A percentile compares a stretch with the other conserved stretches of the same genome.
Evolutionary conservation across 2,888 invertebrate species (phyloP).

Genomic region (Polyploca ridens): DNA sequence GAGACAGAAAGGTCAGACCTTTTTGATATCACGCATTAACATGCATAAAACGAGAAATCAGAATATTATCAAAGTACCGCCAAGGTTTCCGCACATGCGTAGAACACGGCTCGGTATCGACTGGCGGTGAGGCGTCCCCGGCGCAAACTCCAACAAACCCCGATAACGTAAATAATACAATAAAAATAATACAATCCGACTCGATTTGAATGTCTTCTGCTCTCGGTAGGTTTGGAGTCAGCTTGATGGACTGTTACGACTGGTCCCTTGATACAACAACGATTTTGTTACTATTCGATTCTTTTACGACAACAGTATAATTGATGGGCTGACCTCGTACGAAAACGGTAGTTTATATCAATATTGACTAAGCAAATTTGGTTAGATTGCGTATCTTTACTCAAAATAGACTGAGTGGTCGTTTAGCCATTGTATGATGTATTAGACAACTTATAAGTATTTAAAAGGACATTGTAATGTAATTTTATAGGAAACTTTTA

Average conservation of each 20-base stretch:
- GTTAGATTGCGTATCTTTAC: constrained; percentile 4
- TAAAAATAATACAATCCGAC: constrained; percentile 75
- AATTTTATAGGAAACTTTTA: neutral
- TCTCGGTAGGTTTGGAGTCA: constrained; percentile 38
- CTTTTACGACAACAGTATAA: constrained; percentile 54
- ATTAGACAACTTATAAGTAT: constrained; percentile 3
- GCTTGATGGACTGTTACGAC: constrained; percentile 48
- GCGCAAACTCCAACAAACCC: constrained; percentile 43
- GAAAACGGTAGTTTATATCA: constrained; percentile 39
- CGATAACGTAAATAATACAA: constrained; percentile 76
- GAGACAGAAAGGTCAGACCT: constrained; percentile 54
- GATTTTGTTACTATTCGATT: constrained; percentile 33
- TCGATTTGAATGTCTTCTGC: constrained; percentile 68
- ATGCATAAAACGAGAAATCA: constrained; percentile 78
- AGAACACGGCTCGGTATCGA: constrained; percentile 62
- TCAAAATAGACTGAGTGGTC: neutral
- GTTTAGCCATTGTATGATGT: neutral
- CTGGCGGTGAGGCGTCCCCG: constrained; percentile 49
- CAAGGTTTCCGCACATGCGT: constrained; percentile 77
- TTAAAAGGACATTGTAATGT: neutral
- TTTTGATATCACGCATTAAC: constrained; percentile 72
- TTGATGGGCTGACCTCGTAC: constrained; percentile 50
- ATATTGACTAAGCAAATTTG: constrained; percentile 39
- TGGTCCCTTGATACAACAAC: constrained; percentile 27
- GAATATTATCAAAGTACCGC: constrained; percentile 68